A percentile compares a stretch with the other conserved stretches of the same genome.
Evolutionary conservation across 2,888 invertebrate species (phyloP).

Genomic region (Drosophila paranaensis): DNA sequence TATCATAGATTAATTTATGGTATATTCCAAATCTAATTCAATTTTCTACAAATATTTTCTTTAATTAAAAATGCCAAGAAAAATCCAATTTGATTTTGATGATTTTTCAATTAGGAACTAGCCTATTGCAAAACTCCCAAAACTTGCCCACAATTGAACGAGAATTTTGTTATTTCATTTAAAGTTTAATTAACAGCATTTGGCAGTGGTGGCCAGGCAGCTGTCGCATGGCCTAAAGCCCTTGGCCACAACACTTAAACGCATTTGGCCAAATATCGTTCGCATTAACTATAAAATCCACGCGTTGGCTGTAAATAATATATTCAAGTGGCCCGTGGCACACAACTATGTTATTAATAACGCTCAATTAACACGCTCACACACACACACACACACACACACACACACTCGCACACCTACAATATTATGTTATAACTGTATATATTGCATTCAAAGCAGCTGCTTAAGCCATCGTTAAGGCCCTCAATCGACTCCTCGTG

Average conservation of each 20-base stretch:
- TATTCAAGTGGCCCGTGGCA: constrained; percentile 12
- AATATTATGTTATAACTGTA: neutral
- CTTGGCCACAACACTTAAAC: neutral
- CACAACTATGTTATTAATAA: constrained; percentile 55
- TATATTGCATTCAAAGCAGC: neutral
- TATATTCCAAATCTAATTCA: no score
- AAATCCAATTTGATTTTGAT: no score
- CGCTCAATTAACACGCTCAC: constrained; percentile 51
- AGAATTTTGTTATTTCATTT: neutral
- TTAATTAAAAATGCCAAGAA: no score
- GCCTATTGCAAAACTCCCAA: no score
- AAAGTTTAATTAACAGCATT: neutral
- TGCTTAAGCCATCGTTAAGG: neutral
- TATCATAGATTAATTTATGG: no score
- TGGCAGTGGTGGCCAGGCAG: neutral
- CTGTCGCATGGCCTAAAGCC: neutral
- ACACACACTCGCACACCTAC: neutral
- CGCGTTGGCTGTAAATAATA: constrained; percentile 9
- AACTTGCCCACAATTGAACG: no score
- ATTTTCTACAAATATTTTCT: no score
- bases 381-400: constrained; percentile 6
- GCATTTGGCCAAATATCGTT: neutral
- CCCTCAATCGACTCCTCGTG: neutral
- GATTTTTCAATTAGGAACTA: no score
- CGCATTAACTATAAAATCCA: neutral